phyloP scores from a whole-genome alignment of 2,888 invertebrate species.

The Acleris holmiana region DNA sequence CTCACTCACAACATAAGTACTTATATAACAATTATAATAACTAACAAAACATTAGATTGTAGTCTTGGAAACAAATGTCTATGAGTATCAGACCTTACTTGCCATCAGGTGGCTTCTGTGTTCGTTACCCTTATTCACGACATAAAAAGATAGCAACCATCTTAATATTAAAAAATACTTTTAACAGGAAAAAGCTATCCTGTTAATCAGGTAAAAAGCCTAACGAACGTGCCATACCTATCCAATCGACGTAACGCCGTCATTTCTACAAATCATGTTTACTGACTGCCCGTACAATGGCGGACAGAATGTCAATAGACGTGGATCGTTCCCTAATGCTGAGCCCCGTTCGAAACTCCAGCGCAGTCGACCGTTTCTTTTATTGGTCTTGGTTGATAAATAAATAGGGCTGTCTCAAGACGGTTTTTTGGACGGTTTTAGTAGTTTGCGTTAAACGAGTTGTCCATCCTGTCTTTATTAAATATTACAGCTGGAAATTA shows the following conservation, averaged over 20 bases:
- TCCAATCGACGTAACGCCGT: conserved; percentile 38
- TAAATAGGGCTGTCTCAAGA: conserved; percentile 12
- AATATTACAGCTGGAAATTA: too few species aligned
- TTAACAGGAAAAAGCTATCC: background rate
- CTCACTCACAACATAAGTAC: too few species aligned
- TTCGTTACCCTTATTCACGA: too few species aligned
- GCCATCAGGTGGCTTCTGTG: too few species aligned
- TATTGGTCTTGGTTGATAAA: conserved; percentile 16
- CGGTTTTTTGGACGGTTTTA: background rate
- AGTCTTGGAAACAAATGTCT: too few species aligned
- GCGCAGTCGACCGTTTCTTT: conserved; percentile 16
- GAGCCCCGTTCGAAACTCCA: conserved; percentile 46
- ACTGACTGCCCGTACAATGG: conserved; percentile 53
- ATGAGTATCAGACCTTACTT: too few species aligned
- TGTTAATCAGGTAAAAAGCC: conserved; percentile 27
- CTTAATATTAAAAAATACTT: too few species aligned
- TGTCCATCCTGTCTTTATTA: too few species aligned
- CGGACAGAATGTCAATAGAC: conserved; percentile 58
- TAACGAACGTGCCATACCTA: conserved; percentile 3
- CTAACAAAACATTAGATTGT: too few species aligned
- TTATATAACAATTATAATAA: too few species aligned
- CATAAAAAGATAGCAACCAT: too few species aligned
- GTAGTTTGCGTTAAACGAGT: too few species aligned
- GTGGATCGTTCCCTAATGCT: conserved; percentile 46
- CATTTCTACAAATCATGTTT: conserved; percentile 65